These are phyloP conservation scores for Eretmochelys imbricata DNA, from an alignment of 2,113 vertebrate genomes.

Conservation along the genomic window DNA sequence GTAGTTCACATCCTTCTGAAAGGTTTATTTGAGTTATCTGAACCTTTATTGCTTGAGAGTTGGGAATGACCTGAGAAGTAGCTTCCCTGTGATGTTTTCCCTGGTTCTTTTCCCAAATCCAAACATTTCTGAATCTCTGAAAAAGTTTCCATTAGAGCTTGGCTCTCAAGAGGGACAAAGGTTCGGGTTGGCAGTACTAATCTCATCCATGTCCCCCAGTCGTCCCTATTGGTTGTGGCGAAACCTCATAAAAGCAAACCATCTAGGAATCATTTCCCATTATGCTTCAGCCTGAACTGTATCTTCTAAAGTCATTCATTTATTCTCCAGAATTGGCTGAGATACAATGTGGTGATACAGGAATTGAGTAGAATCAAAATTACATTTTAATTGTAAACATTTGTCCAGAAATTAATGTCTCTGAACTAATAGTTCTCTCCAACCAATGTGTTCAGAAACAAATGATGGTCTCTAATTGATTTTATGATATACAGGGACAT, in stretches of 20 bases:
- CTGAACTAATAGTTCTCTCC: constrained; percentile 66
- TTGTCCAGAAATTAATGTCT: constrained; percentile 76
- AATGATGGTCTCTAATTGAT: constrained; percentile 57
- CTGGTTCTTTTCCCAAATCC: no score
- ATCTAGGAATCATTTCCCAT: background rate
- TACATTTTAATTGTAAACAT: constrained; percentile 70
- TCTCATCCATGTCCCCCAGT: background rate
- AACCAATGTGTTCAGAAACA: constrained; percentile 37
- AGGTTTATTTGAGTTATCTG: background rate
- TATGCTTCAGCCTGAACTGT: accelerated
- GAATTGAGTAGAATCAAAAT: constrained; percentile 55
- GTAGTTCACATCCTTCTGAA: background rate
- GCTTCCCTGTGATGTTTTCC: background rate
- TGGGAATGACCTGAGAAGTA: no score
- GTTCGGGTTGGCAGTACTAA: background rate
- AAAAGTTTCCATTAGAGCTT: background rate
- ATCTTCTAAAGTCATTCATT: background rate
- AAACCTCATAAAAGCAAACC: accelerated
- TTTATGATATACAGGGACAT: background rate
- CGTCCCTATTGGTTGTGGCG: background rate
- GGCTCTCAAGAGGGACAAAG: background rate
- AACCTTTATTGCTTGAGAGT: background rate
- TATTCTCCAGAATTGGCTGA: background rate
- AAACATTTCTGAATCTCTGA: background rate
- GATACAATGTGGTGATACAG: background rate